Conservation (phyloP, 2,113 vertebrate genomes). For the Chlamydotis undulata region DNA sequence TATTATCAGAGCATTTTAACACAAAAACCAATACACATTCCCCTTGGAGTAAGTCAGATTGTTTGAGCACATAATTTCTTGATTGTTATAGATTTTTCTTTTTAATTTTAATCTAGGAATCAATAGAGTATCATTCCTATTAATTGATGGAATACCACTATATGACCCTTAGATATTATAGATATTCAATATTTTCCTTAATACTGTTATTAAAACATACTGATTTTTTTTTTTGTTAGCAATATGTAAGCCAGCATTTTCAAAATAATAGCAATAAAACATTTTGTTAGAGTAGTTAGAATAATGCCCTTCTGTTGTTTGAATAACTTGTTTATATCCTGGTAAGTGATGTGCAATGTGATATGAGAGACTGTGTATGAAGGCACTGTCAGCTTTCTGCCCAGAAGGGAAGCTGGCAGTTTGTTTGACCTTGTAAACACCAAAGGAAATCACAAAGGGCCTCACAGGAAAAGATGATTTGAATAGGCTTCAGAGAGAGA, state of each 20-base stretch:
- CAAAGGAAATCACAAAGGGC: neutral
- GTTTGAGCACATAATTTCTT: neutral
- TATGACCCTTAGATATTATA: neutral
- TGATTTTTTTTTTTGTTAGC: neutral
- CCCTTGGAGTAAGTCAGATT: neutral
- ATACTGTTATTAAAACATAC: neutral
- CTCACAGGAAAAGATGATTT: neutral
- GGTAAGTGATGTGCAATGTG: neutral
- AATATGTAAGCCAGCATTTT: neutral
- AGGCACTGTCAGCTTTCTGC: neutral
- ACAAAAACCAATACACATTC: neutral
- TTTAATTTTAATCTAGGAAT: neutral
- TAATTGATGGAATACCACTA: neutral
- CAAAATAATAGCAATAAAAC: neutral
- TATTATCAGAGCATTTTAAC: neutral
- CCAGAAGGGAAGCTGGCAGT: neutral
- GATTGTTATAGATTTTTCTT: neutral
- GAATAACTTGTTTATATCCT: neutral
- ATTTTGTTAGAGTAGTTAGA: neutral
- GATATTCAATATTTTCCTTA: neutral
- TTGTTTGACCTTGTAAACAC: neutral
- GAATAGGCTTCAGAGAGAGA: neutral
- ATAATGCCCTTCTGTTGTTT: neutral
- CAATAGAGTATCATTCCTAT: neutral
- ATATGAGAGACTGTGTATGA: neutral